Percentiles rank a stretch among this genome's conserved stretches.
Conservation (phyloP, 1,140 invertebrate genomes). For the Drosophila nigromelanica region DNA sequence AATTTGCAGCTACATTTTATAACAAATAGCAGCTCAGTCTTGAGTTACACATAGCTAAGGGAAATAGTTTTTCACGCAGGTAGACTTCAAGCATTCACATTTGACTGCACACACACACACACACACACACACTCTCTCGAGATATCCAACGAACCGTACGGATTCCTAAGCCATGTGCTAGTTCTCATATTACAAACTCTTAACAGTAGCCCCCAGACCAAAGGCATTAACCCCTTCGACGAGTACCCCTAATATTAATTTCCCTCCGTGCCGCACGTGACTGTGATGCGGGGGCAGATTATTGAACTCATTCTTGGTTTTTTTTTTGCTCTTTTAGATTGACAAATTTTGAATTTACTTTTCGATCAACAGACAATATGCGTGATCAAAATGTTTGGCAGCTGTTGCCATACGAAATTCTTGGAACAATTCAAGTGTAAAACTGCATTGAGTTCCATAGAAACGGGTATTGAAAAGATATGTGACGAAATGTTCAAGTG, state of each 20-base stretch:
- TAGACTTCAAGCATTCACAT: slow-evolving; percentile 23
- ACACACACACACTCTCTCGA: not conserved
- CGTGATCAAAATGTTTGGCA: slow-evolving; percentile 8
- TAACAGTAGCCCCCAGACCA: slow-evolving; percentile 17
- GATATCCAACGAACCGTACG: slow-evolving; percentile 13
- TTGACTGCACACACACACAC: slow-evolving; percentile 18
- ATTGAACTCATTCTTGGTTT: slow-evolving; percentile 26
- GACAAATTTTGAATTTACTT: not conserved
- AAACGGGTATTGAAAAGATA: not conserved
- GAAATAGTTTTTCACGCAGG: slow-evolving; percentile 22
- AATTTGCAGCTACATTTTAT: slow-evolving; percentile 6
- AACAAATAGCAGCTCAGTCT: slow-evolving; percentile 6
- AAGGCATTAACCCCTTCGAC: slow-evolving; percentile 30
- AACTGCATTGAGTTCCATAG: no score
- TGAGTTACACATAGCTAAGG: slow-evolving; percentile 11
- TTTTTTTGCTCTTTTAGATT: not conserved
- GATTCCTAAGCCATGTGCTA: slow-evolving; percentile 40
- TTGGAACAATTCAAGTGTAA: slow-evolving; percentile 20
- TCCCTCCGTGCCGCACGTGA: slow-evolving; percentile 32
- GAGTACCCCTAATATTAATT: slow-evolving; percentile 5
- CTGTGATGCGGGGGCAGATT: slow-evolving; percentile 36
- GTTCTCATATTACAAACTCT: slow-evolving; percentile 40
- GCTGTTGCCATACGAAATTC: slow-evolving; percentile 24
- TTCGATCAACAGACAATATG: slow-evolving; percentile 23
- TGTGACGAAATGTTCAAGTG: slow-evolving; percentile 5